Evolutionary conservation across 1,140 invertebrate species (phyloP).

Genomic region (Bombus picipes): DNA sequence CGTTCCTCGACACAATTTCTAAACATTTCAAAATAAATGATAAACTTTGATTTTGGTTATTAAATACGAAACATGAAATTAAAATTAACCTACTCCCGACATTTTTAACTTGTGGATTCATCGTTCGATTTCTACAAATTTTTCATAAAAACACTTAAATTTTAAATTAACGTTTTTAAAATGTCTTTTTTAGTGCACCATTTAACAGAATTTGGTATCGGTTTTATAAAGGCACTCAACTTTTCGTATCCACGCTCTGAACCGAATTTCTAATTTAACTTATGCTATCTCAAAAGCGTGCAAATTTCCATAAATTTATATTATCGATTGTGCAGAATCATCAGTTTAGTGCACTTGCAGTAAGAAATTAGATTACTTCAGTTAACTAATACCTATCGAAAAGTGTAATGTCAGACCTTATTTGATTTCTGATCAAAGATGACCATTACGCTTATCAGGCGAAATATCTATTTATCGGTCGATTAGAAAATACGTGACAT

Average conservation of each 20-base stretch:
- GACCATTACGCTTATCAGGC: too few species aligned
- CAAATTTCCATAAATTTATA: neutral
- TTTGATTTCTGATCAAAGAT: too few species aligned
- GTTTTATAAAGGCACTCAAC: neutral
- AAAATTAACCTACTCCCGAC: neutral
- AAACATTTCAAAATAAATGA: neutral
- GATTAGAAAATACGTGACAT: too few species aligned
- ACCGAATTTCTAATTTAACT: neutral
- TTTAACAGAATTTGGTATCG: neutral
- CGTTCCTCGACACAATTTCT: neutral
- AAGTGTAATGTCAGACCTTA: neutral
- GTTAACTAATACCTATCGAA: constrained; percentile 10
- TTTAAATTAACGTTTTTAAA: neutral
- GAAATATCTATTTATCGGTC: neutral
- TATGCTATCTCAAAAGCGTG: neutral
- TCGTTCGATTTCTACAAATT: neutral
- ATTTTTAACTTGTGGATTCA: neutral
- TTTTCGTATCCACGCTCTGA: neutral
- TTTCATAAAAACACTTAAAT: neutral
- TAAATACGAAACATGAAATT: neutral
- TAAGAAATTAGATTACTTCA: neutral
- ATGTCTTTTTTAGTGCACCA: neutral
- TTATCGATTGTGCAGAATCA: neutral
- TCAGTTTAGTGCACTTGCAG: neutral
- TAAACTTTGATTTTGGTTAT: neutral